Percentiles rank a stretch among this genome's conserved stretches.
Evolutionary conservation across 2,113 vertebrate species (phyloP).

Genomic region (Oncorhynchus keta): DNA sequence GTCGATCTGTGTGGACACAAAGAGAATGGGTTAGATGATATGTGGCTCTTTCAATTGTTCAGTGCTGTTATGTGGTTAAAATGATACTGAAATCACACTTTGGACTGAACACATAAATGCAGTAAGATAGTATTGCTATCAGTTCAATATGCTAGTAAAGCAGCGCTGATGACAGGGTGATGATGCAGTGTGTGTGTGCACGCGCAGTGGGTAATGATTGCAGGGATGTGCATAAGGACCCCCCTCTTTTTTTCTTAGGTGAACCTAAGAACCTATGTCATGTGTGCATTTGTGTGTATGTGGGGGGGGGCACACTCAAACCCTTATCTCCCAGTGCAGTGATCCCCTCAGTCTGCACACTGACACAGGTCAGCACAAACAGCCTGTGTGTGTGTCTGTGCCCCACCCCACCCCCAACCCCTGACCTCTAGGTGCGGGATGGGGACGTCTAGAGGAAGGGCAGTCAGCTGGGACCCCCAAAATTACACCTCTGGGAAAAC

Average conservation of each 20-base stretch:
- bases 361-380: conserved; percentile 36
- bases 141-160: neutral
- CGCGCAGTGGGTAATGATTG: neutral
- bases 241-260: no score
- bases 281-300: neutral
- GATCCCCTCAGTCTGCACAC: conserved; percentile 25
- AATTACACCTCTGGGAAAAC: conserved; percentile 48
- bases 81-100: neutral
- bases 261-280: no score
- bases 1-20: no score
- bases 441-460: conserved; percentile 38
- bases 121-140: neutral
- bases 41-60: neutral
- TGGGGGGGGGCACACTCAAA: neutral
- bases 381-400: conserved; percentile 41
- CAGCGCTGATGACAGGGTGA: neutral
- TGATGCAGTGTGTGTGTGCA: neutral
- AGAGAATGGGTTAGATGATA: no score
- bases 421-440: conserved; percentile 50
- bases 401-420: conserved; percentile 18
- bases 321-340: conserved; percentile 1
- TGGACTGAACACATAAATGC: no score
- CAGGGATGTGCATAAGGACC: neutral
- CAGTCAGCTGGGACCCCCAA: conserved; percentile 45
- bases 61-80: neutral